Evolutionary conservation across 2,797 vertebrate species (phyloP).

Genomic region (Coendou prehensilis): DNA sequence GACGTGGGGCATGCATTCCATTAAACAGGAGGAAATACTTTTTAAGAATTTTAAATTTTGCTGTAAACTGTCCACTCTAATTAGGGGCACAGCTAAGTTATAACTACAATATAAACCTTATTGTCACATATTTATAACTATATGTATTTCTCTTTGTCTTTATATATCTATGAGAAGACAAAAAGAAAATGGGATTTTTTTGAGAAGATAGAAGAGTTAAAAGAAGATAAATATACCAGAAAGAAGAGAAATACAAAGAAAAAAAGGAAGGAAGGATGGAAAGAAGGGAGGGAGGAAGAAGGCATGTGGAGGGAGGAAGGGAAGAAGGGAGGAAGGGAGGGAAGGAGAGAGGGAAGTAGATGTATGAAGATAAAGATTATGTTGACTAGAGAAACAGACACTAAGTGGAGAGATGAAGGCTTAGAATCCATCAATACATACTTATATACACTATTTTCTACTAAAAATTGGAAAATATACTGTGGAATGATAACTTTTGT

Average conservation of each 20-base stretch:
- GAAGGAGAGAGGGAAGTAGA: neutral
- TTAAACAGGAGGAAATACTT: neutral
- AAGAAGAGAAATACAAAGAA: neutral
- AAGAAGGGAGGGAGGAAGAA: no score
- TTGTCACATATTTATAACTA: neutral
- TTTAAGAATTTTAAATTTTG: neutral
- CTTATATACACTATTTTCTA: neutral
- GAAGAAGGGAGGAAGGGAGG: neutral
- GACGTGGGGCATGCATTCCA: neutral
- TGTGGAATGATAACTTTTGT: conserved; percentile 65
- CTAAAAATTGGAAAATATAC: neutral
- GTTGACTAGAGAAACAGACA: neutral
- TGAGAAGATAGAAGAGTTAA: neutral
- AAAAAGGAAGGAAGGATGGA: no score
- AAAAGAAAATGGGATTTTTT: neutral
- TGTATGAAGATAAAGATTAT: neutral
- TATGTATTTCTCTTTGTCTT: neutral
- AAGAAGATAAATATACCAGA: neutral
- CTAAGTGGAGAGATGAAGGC: neutral
- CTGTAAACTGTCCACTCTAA: neutral
- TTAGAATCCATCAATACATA: neutral
- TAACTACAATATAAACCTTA: neutral
- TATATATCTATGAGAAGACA: neutral
- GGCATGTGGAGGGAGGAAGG: neutral
- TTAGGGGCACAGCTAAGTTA: neutral